Conservation (phyloP, 64 coral and sea anemone species). For the Cladopsammia gracilis region DNA sequence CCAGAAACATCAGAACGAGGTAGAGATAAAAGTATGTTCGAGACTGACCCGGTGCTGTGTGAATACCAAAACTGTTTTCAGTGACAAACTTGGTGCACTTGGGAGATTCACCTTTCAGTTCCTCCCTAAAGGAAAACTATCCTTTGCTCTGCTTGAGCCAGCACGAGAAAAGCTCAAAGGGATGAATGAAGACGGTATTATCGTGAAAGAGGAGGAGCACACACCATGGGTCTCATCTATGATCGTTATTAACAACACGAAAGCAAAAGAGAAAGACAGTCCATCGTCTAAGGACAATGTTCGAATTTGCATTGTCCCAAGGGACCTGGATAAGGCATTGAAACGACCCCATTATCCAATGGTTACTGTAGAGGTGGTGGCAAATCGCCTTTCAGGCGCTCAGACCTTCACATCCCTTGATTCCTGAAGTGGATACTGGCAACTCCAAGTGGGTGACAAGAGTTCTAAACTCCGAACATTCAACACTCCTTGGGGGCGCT, state of each 20-base stretch:
- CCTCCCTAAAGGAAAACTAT: conserved; percentile 40
- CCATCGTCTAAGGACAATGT: conserved; percentile 18
- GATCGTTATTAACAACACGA: conserved; percentile 65
- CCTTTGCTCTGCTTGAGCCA: conserved; percentile 37
- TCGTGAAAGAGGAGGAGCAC: conserved; percentile 67
- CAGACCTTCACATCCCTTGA: conserved; percentile 13
- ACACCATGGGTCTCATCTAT: conserved; percentile 63
- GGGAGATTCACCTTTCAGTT: conserved; percentile 15
- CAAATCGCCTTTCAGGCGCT: not conserved
- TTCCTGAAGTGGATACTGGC: conserved; percentile 50
- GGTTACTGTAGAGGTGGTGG: conserved; percentile 41
- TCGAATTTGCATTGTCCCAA: conserved; percentile 51
- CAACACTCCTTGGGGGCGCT: conserved; percentile 27
- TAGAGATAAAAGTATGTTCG: not conserved
- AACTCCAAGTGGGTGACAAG: conserved; percentile 23
- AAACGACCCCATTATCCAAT: conserved; percentile 37
- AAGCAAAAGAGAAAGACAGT: conserved; percentile 44
- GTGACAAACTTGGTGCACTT: conserved; percentile 42
- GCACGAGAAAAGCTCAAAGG: conserved; percentile 28
- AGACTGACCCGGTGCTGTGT: conserved; percentile 4
- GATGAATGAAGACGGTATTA: conserved; percentile 74
- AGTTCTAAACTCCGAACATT: not conserved
- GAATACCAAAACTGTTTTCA: conserved; percentile 19
- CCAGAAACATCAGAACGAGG: not conserved
- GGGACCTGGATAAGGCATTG: conserved; percentile 7